Evolutionary conservation across 2,113 vertebrate genomes (phyloP).

Genomic region (Ciconia stormi): DNA sequence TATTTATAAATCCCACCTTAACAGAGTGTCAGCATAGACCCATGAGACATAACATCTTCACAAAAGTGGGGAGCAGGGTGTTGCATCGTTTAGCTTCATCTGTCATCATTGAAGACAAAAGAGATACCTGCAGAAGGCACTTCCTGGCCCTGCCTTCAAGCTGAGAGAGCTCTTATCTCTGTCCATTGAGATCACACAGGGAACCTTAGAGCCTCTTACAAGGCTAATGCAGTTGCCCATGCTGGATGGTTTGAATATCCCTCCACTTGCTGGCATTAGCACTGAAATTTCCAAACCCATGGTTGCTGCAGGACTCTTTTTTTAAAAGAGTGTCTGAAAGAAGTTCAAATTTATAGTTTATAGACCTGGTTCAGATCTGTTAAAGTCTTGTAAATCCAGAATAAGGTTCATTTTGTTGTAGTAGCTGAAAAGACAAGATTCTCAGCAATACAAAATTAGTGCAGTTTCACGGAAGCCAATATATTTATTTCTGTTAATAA

Average conservation of each 20-base stretch:
- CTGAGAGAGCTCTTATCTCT: background rate
- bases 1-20: background rate
- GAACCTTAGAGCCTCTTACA: background rate
- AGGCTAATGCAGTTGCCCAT: background rate
- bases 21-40: background rate
- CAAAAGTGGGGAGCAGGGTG: background rate
- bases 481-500: background rate
- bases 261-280: background rate
- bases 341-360: background rate
- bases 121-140: background rate
- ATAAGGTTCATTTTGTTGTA: background rate
- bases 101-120: background rate
- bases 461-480: background rate
- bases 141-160: background rate
- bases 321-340: background rate
- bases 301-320: background rate
- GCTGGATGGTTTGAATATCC: background rate
- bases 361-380: background rate
- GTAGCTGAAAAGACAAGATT: background rate
- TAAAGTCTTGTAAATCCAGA: background rate
- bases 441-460: background rate
- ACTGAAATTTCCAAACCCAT: background rate
- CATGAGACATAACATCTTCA: background rate
- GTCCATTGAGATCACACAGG: background rate
- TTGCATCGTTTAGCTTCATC: background rate